A percentile compares a stretch with the other conserved stretches of the same genome.
Conservation (phyloP, 2,113 vertebrate species). For the Bettongia penicillata region DNA sequence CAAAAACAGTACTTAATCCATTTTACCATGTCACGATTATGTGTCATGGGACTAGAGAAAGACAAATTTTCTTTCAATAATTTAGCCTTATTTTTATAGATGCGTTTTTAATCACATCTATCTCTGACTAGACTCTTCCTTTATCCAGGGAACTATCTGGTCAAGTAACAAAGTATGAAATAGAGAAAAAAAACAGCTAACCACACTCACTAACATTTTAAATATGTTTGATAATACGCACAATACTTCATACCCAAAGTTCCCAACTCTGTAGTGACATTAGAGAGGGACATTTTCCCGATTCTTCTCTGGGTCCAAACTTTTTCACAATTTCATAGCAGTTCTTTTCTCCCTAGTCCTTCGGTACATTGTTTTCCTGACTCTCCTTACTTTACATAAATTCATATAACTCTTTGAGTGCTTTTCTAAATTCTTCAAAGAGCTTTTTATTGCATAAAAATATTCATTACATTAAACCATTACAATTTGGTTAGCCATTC, state of each 20-base stretch:
- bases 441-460: not conserved
- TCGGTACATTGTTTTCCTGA: not conserved
- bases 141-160: too few species aligned
- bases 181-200: not conserved
- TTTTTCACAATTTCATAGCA: too few species aligned
- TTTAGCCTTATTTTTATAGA: not conserved
- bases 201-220: not conserved
- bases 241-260: not conserved
- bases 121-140: not conserved
- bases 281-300: not conserved
- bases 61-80: not conserved
- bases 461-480: not conserved
- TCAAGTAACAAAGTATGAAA: not conserved
- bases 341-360: not conserved
- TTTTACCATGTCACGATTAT: slow-evolving; percentile 75
- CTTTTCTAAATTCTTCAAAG: not conserved
- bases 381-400: not conserved
- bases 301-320: not conserved
- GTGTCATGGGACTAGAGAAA: not conserved
- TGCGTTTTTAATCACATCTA: not conserved
- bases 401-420: not conserved
- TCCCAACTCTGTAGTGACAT: not conserved
- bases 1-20: slow-evolving; percentile 15
- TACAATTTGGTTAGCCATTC: not conserved
- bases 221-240: not conserved